Percentiles rank a stretch among this genome's conserved stretches.
These are phyloP conservation scores for Meteorus colon DNA, from an alignment of 2,888 invertebrate species.

Conservation along the genomic window DNA sequence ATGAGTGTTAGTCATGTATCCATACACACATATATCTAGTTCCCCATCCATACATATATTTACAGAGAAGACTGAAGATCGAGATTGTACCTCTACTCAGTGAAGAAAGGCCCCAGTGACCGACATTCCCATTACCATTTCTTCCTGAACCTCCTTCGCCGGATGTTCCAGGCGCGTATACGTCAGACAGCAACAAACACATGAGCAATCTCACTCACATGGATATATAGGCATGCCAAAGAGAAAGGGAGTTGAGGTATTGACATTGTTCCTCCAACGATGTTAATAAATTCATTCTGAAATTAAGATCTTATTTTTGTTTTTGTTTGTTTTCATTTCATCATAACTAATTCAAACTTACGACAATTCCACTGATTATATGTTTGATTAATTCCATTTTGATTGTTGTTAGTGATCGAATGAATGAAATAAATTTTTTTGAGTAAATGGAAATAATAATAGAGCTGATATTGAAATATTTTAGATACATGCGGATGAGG, in stretches of 20 bases:
- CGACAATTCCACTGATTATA: no score
- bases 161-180: conserved; percentile 54
- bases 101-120: conserved; percentile 64
- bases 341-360: no score
- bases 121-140: conserved; percentile 63
- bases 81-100: conserved; percentile 35
- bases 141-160: conserved; percentile 59
- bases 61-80: neutral
- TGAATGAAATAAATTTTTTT: no score
- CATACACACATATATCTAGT: neutral
- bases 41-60: neutral
- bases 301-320: neutral
- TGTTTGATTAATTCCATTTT: no score
- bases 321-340: no score
- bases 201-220: conserved; percentile 18
- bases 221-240: conserved; percentile 18
- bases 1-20: neutral
- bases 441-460: no score
- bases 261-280: conserved; percentile 34
- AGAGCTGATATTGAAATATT: no score
- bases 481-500: neutral
- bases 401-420: no score
- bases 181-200: neutral
- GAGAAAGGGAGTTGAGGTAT: conserved; percentile 19
- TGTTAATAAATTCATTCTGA: conserved; percentile 39